Evolutionary conservation across 1,140 invertebrate genomes (phyloP), one percentile per base, ranked within the genome.

Genomic region (Subanguina moxae): DNA sequence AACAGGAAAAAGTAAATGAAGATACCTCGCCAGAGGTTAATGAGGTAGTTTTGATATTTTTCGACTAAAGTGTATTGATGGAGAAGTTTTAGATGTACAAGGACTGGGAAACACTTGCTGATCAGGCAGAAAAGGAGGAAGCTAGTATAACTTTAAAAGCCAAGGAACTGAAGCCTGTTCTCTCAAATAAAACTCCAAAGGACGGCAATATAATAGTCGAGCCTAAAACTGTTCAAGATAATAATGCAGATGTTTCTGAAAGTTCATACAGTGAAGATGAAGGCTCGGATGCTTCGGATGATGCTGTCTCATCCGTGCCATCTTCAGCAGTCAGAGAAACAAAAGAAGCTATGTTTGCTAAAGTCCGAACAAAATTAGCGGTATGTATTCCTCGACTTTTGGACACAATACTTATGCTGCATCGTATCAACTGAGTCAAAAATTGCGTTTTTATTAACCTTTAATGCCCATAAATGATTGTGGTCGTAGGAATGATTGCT

Each of bases 21-120:
- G 70, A 58, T 11, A 25, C 15, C n/a, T 45, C 27, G 8, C 59
- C 64, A 1, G 46, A 75, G 25, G 28, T 9, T 27, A 68, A 73
- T 1, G 70, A 73, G 17, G 45, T 46, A 21, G n/a, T n/a, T n/a
- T n/a, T n/a, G n/a, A n/a, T n/a, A 21, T 62, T 21, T 28, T 43
- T 48, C 25, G 21, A 11, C 17, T 46, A 9, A 70, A 28, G 19
- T 21, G n/a, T n/a, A 46, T 27, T 27, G 42, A 23, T 74, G 1
- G 19, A 78, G 42, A 64, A 73, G 5, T 56, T 78, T 25, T n/a
- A n/a, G n/a, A n/a, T n/a, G n/a, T n/a, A n/a, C n/a, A 76, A 78
- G 27, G 68, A 67, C 30, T 76, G 76, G 74, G 74, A 76, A 48
- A 28, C 74, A 59, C 70, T 78, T 32, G 67, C n/a, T 19, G 69